Percentiles rank a stretch among this genome's conserved stretches.
Conservation (phyloP, 2,888 invertebrate genomes). For the Coleophora deauratella region DNA sequence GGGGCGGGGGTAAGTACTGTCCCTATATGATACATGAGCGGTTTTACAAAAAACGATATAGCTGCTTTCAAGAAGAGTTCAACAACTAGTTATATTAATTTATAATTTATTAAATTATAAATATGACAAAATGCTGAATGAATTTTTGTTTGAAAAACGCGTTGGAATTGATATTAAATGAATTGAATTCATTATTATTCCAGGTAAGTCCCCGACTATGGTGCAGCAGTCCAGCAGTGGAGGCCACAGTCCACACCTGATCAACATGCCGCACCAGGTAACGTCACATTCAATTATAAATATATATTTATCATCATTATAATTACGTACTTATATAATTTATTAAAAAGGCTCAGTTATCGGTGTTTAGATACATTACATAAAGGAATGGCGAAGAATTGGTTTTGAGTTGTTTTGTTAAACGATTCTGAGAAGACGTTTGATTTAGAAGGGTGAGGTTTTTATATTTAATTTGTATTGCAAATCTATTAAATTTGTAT, state of each 20-base stretch:
- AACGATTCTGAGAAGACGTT: background rate
- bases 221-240: constrained; percentile 43
- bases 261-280: constrained; percentile 59
- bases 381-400: constrained; percentile 14
- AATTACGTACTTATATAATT: background rate
- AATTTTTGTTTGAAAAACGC: too few relatives aligned
- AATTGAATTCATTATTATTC: too few relatives aligned
- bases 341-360: constrained; percentile 3
- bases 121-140: too few relatives aligned
- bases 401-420: background rate
- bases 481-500: too few relatives aligned
- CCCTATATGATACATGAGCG: too few relatives aligned
- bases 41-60: too few relatives aligned
- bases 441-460: constrained; percentile 14
- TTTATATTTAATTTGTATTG: too few relatives aligned
- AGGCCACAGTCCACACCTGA: constrained; percentile 51
- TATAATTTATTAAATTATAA: too few relatives aligned
- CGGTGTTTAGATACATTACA: constrained; percentile 15
- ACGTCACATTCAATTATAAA: constrained; percentile 12
- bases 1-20: constrained; percentile 27
- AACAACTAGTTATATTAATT: too few relatives aligned
- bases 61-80: too few relatives aligned
- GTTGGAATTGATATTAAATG: too few relatives aligned
- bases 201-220: constrained; percentile 62
- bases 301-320: background rate